Evolutionary conservation across 2,113 vertebrate genomes (phyloP), one percentile per base, ranked within the genome.

Genomic region (Rhegmatorhina hoffmannsi): DNA sequence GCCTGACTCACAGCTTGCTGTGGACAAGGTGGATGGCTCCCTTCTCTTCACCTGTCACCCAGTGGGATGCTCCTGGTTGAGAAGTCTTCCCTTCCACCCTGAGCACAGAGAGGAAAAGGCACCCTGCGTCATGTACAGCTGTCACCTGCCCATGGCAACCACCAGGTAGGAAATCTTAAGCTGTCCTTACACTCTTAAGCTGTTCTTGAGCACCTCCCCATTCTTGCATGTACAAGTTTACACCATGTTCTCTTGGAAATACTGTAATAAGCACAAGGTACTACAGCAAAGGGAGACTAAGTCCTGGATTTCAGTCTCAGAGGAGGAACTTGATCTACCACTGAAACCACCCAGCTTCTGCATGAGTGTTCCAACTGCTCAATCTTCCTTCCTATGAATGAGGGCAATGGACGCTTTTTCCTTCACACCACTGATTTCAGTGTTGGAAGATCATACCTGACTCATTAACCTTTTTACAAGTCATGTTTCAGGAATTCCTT

Each of bases 141-240:
- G 49, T 44, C 13, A 3, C 36, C 55, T 89, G 38, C 63, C 66
- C 81, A 79, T 11, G 2, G 43, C 84, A 63, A 21, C 29, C 90
- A 24, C 67, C 21, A 16, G 0, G 0, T 5, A 34, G 5, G 13
- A 55, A 44, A 8, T 74, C 77, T 16, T 25, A 59, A 73, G 18
- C 3, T 7, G 6, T 21, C 10, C 24, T 52, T 15, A 33, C 3
- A 31, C 3, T 40, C 40, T 40, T 40, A 40, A 40, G 40, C 40
- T 40, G 8, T 28, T 31, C 3, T 2, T 15, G 10, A 67, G 34
- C 15, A 67, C 28, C 29, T 66, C 46, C 18, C 12, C 10, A 4
- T 4, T 58, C 66, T 34, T 43, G 4, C 19, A 16, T 0, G 0
- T 13, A 73, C 11, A 29, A 13, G 13, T 44, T 84, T 49, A 17